Conservation (phyloP, 2,797 vertebrate species). For the Phrynocephalus guinanensis region DNA sequence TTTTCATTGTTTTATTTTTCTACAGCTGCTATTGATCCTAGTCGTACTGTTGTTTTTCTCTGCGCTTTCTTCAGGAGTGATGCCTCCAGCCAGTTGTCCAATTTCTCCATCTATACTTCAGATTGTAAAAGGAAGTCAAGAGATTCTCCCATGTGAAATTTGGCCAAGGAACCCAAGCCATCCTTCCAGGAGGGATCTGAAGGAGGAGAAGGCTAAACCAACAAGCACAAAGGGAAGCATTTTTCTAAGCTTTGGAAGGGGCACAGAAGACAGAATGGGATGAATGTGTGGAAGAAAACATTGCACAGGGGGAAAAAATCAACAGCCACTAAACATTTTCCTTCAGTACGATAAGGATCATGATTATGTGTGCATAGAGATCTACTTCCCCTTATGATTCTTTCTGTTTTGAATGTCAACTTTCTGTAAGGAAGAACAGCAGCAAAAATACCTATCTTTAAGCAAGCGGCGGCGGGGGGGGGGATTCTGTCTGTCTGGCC, state of each 20-base stretch:
- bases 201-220: not conserved
- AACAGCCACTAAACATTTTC: not conserved
- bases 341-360: not conserved
- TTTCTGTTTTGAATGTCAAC: slow-evolving; percentile 49
- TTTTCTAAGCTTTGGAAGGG: not conserved
- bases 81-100: not conserved
- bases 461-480: slow-evolving; percentile 78
- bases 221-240: not conserved
- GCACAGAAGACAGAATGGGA: too few species aligned
- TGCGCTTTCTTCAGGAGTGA: too few species aligned
- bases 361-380: not conserved
- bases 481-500: slow-evolving; percentile 75
- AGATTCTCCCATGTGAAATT: not conserved
- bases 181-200: not conserved
- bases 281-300: not conserved
- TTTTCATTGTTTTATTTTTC: not conserved
- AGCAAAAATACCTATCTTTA: slow-evolving; percentile 69
- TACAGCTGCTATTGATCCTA: not conserved
- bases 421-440: slow-evolving; percentile 62
- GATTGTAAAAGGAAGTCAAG: not conserved
- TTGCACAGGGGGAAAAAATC: too few species aligned
- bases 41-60: not conserved
- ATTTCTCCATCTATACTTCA: not conserved
- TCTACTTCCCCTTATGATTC: slow-evolving; percentile 29
- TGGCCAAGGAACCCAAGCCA: not conserved